Evolutionary conservation across 2,113 vertebrate species (phyloP), one percentile per base, ranked within the genome.

Genomic region (Antidorcas marsupialis): DNA sequence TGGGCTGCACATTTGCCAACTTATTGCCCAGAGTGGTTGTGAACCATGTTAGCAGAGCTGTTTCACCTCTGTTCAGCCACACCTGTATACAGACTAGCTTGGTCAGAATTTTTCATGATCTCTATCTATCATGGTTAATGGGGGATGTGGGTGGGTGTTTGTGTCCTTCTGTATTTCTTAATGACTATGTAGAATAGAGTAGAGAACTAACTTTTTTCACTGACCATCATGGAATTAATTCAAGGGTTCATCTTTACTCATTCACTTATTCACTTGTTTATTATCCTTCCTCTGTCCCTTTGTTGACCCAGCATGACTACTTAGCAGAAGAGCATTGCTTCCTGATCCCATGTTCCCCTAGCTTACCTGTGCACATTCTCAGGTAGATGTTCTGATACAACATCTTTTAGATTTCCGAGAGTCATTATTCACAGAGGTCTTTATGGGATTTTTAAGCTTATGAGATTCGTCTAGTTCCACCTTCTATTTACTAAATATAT

Each of bases 401-500:
- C 36, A 83, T 55, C 52, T 9, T 33, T 86, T 52, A 87, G 55
- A 78, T 8, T n/a, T 74, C 36, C 4, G 25, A 57, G 6, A 25
- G 12, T 39, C 52, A 14, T 74, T 89, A 6, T 89, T 64, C 50
- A 53, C 19, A 10, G 62, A 30, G 19, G 23, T 85, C 23, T 83
- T 79, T 62, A 33, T 94, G 87, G 71, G 23, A 74, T 74, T 74
- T 74, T 74, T 25, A 87, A 88, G 30, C 82, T 47, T 50, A 25
- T 15, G 19, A 17, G 27, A 16, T 67, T 84, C 25, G 47, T 71
- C 50, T 91, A 13, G 60, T 62, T 84, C 83, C 21, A 5, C 39
- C 39, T 83, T 97, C 85, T 67, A 19, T 87, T 94, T 95, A 39
- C 59, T 95, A 82, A 97, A 78, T 62, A 43, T 25, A 4, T 67